Evolutionary conservation across 2,888 invertebrate genomes (phyloP).

Genomic region (Lacanobia wlatinum): DNA sequence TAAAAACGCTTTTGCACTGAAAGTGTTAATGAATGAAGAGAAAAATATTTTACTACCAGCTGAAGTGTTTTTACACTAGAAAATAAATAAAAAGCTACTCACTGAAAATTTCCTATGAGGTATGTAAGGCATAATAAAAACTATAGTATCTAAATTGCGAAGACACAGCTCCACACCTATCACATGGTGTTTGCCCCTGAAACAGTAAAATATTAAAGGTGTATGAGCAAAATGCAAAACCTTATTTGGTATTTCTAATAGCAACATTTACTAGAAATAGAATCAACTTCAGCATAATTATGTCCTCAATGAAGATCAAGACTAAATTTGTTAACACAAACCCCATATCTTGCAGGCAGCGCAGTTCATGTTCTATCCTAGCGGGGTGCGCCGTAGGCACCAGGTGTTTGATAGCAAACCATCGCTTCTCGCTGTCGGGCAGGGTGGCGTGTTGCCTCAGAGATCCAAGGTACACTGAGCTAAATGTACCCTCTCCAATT

Average conservation of each 20-base stretch:
- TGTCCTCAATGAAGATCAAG: not conserved
- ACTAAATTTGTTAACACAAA: constrained; percentile 73
- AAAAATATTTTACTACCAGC: no score
- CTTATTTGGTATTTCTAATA: not conserved
- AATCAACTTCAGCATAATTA: not conserved
- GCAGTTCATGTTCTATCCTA: constrained; percentile 95
- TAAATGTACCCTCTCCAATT: constrained; percentile 96
- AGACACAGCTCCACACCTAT: constrained; percentile 95
- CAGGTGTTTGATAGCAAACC: constrained; percentile 96
- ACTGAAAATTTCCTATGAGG: constrained; percentile 95
- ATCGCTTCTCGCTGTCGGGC: constrained; percentile 85
- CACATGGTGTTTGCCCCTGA: constrained; percentile 95
- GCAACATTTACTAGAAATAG: not conserved
- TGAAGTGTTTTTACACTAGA: no score
- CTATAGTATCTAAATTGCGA: constrained; percentile 94
- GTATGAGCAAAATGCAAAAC: not conserved
- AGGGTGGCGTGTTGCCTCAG: constrained; percentile 87
- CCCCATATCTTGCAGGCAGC: constrained; percentile 95
- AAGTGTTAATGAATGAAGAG: no score
- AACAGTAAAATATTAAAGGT: constrained; percentile 66
- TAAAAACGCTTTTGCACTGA: no score
- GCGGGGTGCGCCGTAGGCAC: constrained; percentile 96
- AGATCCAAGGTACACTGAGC: constrained; percentile 95
- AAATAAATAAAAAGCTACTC: constrained; percentile 75
- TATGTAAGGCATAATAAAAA: constrained; percentile 97